Conservation (phyloP, 1,140 invertebrate genomes). For the Drosophila ambigua region DNA sequence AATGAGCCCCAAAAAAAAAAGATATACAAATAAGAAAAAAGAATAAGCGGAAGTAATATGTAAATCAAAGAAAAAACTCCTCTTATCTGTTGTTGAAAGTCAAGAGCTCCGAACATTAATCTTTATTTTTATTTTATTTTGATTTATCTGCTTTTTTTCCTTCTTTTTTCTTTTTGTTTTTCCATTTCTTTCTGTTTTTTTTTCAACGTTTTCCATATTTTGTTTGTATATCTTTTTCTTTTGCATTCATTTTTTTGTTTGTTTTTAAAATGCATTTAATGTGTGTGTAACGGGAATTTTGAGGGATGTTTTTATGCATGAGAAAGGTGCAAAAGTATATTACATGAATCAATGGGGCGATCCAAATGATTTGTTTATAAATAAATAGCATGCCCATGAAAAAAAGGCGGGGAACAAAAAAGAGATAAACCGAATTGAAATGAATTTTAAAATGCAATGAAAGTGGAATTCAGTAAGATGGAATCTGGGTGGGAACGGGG, state of each 20-base stretch:
- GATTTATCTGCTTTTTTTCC: too few species aligned
- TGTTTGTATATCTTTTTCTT: background rate
- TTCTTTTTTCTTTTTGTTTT: background rate
- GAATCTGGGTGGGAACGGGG: background rate
- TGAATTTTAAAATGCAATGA: slow-evolving; percentile 43
- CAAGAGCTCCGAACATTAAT: too few species aligned
- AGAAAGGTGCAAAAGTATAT: slow-evolving; percentile 23
- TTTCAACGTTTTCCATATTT: too few species aligned
- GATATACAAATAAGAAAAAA: too few species aligned
- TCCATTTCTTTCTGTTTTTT: too few species aligned
- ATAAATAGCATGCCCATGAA: slow-evolving; percentile 45
- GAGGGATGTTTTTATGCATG: slow-evolving; percentile 27
- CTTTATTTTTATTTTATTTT: too few species aligned
- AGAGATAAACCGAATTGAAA: slow-evolving; percentile 26
- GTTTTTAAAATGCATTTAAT: background rate
- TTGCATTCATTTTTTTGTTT: background rate
- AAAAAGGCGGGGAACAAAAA: slow-evolving; percentile 34
- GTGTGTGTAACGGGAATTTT: background rate
- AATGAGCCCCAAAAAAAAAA: too few species aligned
- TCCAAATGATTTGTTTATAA: slow-evolving; percentile 68
- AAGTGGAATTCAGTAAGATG: slow-evolving; percentile 25
- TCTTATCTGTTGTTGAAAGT: too few species aligned
- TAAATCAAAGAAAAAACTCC: too few species aligned
- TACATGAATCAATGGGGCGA: slow-evolving; percentile 56
- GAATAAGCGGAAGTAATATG: too few species aligned